Evolutionary conservation across 2,113 vertebrate species (phyloP), one percentile per base, ranked within the genome.

Genomic region (Anhinga anhinga): DNA sequence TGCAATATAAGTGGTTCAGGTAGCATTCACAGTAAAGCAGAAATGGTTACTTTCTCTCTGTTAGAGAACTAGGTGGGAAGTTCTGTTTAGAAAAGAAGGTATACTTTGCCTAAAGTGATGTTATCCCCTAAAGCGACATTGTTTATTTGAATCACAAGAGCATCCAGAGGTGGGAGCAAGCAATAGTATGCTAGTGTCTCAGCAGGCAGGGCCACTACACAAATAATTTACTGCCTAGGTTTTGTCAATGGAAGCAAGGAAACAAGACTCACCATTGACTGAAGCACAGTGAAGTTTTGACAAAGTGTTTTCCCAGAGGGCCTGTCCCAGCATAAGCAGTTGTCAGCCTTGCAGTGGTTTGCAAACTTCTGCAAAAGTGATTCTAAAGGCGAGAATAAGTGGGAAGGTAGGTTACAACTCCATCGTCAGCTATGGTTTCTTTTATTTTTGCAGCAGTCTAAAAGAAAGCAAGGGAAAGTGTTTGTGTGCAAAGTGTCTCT

Each of bases 241-340:
- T 81, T 76, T 56, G 47, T 11, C 20, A 45, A 66, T 26, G 13
- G 8, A n/a, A 66, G 19, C 6, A 53, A 73, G 53, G 53, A 86
- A 63, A 5, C 0, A 4, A 82, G 7, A 11, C 8, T 82, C 23
- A 32, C 15, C 2, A 0, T 12, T 47, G 7, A 13, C 49, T 74
- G 27, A 78, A 69, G 12, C 10, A 42, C 14, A 38, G 47, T 18
- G 40, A 82, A 44, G 66, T 88, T 82, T 34, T 65, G 36, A 32
- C 11, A 49, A 61, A 47, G 5, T 20, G 12, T 0, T 0, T 50
- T 93, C 23, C 4, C 4, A 7, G 19, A 29, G 17, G 2, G 5
- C 25, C 34, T 49, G 17, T 2, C 15, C 17, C 16, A 74, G 9
- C 4, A n/a, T 4, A 8, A 74, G 32, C 27, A 49, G 29, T 10